A percentile compares a stretch with the other conserved stretches of the same genome.
These are phyloP conservation scores for Fistularia tabacaria DNA, from an alignment of 2,797 vertebrate genomes.

Conservation along the genomic window DNA sequence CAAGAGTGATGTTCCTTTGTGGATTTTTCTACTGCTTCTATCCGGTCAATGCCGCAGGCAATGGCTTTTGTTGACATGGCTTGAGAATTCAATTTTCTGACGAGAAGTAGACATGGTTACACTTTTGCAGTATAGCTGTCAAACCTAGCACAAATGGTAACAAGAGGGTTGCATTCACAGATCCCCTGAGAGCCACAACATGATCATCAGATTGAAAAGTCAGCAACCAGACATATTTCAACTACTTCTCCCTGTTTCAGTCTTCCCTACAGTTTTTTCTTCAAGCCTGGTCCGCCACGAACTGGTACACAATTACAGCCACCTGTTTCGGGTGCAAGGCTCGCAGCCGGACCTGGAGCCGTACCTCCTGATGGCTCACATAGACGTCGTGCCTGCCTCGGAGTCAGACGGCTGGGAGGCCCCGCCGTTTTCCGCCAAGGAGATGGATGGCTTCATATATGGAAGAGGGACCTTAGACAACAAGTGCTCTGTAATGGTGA, in stretches of 20 bases:
- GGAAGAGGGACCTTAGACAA: constrained; percentile 91
- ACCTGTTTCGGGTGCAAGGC: constrained; percentile 85
- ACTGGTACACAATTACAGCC: constrained; percentile 84
- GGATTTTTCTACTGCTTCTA: too few relatives aligned
- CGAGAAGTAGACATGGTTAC: too few relatives aligned
- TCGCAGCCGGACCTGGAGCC: constrained; percentile 77
- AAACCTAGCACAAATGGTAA: too few relatives aligned
- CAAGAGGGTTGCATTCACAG: too few relatives aligned
- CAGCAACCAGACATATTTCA: too few relatives aligned
- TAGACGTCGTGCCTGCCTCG: constrained; percentile 93
- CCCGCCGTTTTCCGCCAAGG: constrained; percentile 89
- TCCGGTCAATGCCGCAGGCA: too few relatives aligned
- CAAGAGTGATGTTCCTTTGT: too few relatives aligned
- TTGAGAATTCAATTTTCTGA: too few relatives aligned
- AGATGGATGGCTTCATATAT: constrained; percentile 88
- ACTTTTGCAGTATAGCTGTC: too few relatives aligned
- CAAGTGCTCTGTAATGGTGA: constrained; percentile 87
- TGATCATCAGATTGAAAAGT: too few relatives aligned
- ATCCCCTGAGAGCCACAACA: too few relatives aligned
- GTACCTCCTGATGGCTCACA: constrained; percentile 90
- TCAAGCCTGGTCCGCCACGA: constrained; percentile 85
- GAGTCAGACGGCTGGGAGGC: constrained; percentile 85
- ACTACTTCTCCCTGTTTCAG: constrained; percentile 55
- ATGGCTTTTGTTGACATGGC: too few relatives aligned
- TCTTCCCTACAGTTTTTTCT: constrained; percentile 86